Evolutionary conservation across 2,797 vertebrate species (phyloP), one percentile per base, ranked within the genome.

Genomic region (Acipenser transmontanus): DNA sequence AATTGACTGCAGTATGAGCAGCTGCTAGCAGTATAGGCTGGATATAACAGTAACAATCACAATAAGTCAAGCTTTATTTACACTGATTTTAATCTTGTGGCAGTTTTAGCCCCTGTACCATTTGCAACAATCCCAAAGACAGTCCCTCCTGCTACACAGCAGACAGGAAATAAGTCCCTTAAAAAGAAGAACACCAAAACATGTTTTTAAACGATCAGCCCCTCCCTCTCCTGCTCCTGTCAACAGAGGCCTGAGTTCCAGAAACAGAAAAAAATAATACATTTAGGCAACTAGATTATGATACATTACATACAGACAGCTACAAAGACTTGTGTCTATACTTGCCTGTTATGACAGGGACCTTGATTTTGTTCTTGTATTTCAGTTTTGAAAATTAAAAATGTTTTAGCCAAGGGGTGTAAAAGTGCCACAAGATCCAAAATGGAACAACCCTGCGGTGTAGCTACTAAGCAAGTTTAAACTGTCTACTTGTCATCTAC

Each of bases 21-120:
- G 96, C 95, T 98, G 95, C 95, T 97, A 98, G 95, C 97, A 98
- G 95, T 97, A 94, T 94, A 97, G 97, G 97, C 95, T 98, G 97
- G 96, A 95, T 98, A 99, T 94, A 98, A 99, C 97, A 97, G 95
- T 95, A 97, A 98, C 95, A 97, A 98, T 98, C 96, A 99, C 97
- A 97, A 96, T 95, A 92, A 93, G 93, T 97, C 95, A 96, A 98
- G 96, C 95, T 95, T 94, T 96, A 99, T 99, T 98, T 99, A 98
- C 95, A 98, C 93, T 92, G 94, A 95, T 95, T 97, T 95, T 93
- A 95, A 98, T 97, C 96, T 97, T 98, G 95, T 95, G 95, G 95
- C 95, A 96, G 91, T 90, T 93, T 91, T 88, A 95, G 92, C 93
- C 95, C 92, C 91, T 94, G 92, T 89, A 87, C 83, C 84, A 93